A percentile compares a stretch with the other conserved stretches of the same genome.
Conservation (phyloP, 2,888 invertebrate genomes). For the Notodonta ziczac region DNA sequence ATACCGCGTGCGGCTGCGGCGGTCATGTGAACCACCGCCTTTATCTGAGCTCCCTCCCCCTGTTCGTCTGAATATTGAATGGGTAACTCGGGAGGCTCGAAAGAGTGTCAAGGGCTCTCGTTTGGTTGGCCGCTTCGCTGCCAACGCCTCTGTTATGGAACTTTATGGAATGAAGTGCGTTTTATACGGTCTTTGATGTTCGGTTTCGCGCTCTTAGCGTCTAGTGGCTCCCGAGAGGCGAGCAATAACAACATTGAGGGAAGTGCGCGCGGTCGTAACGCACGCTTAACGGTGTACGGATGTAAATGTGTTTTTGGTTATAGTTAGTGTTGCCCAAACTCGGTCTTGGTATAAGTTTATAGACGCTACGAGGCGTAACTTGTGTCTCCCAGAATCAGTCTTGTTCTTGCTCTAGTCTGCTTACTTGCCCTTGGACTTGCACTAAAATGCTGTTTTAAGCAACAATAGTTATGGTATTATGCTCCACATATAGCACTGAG, state of each 20-base stretch:
- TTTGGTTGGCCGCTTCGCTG: slow-evolving; percentile 58
- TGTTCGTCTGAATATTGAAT: slow-evolving; percentile 32
- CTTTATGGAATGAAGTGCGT: slow-evolving; percentile 79
- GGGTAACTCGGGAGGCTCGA: slow-evolving; percentile 40
- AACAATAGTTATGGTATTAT: no score
- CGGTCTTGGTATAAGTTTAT: no score
- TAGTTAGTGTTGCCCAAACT: background rate
- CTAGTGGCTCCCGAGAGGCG: slow-evolving; percentile 69
- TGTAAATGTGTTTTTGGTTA: slow-evolving; percentile 51
- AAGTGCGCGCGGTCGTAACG: slow-evolving; percentile 65
- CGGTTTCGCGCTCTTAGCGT: slow-evolving; percentile 72
- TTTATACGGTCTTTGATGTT: slow-evolving; percentile 79
- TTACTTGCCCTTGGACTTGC: no score
- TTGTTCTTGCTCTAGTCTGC: no score
- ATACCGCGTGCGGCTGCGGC: slow-evolving; percentile 67
- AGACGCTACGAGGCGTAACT: no score
- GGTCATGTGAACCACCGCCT: slow-evolving; percentile 61
- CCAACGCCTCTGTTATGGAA: slow-evolving; percentile 71
- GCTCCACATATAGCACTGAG: no score
- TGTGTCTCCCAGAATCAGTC: no score
- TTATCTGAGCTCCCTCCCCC: slow-evolving; percentile 52
- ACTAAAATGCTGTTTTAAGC: no score
- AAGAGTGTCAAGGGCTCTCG: slow-evolving; percentile 57
- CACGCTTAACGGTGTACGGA: slow-evolving; percentile 53
- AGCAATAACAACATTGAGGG: slow-evolving; percentile 68